Evolutionary conservation across 2,888 invertebrate species (phyloP), one percentile per base, ranked within the genome.

Genomic region (Troilus luridus): DNA sequence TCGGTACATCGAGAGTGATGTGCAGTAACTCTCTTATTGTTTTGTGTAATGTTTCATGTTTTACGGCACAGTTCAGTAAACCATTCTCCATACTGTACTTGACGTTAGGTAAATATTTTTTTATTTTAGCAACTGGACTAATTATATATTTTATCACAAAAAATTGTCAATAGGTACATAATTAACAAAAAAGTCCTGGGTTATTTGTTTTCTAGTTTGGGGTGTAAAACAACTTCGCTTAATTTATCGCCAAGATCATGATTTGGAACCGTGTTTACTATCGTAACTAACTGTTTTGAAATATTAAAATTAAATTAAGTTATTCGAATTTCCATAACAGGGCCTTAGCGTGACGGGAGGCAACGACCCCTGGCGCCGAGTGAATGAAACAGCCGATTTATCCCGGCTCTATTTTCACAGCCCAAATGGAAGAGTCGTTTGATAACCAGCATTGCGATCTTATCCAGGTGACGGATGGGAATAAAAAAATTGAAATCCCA

Each of bases 281-380:
- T 77, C 72, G 72, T 14, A 41, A 77, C 72, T 77, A 77, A 77
- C 17, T 77, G 72, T 77, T 77, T 77, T 77, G 72, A 77, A 77
- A 77, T 77, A 77, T 77, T 77, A 77, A 77, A 77, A 77, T 77
- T 77, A 77, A 77, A 77, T 77, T 77, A 77, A 77, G 72, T 77
- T 77, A 77, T 77, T 77, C 72, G 72, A 7, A 77, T 77, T 77
- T 41, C 72, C 72, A 77, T 77, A 77, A 77, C 72, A 77, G 72
- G 72, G 41, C 8, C 41, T 77, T 77, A 19, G 72, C 72, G 72
- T 77, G 72, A 77, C 85, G n/a, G n/a, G 85, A 85, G 56, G 85
- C 85, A 85, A 85, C 85, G 72, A 77, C 72, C 72, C 19, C 72
- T 27, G 9, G 17, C 17, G 19, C 12, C 8, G 72, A 77, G 27